These are phyloP conservation scores for Columba livia DNA, from an alignment of 2,113 vertebrate species.

Conservation along the genomic window DNA sequence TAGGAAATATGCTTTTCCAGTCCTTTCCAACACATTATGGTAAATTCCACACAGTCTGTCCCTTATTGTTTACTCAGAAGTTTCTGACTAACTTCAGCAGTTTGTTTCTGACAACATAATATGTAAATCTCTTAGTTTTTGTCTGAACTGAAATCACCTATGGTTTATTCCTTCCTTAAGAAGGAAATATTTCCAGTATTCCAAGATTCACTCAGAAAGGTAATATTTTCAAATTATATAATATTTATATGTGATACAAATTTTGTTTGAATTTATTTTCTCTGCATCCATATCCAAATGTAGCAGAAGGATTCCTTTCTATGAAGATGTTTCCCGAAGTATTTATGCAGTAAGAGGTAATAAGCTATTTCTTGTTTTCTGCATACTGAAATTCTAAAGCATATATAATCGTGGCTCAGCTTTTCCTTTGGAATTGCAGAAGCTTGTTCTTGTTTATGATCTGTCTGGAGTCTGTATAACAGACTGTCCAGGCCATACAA, in stretches of 20 bases:
- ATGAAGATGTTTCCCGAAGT: background rate
- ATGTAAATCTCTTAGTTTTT: background rate
- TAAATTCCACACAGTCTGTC: background rate
- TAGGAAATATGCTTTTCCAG: background rate
- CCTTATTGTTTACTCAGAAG: background rate
- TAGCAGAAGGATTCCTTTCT: background rate
- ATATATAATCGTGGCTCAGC: background rate
- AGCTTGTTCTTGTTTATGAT: conserved; percentile 48
- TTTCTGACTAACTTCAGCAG: background rate
- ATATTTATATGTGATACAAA: background rate
- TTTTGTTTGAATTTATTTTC: background rate
- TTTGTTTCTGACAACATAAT: background rate
- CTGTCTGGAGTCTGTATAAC: conserved; percentile 18
- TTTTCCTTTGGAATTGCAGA: conserved; percentile 35
- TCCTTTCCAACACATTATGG: background rate
- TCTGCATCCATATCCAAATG: background rate
- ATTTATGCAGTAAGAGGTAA: background rate
- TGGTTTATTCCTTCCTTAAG: background rate
- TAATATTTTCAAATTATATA: background rate
- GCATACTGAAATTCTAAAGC: background rate
- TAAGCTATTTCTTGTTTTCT: background rate
- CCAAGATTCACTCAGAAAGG: background rate
- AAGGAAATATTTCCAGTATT: background rate
- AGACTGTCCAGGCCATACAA: conserved; percentile 40
- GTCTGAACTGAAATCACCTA: background rate